Evolutionary conservation across 2,113 vertebrate species (phyloP), one percentile per base, ranked within the genome.

Genomic region (Mormyrus lacerda): DNA sequence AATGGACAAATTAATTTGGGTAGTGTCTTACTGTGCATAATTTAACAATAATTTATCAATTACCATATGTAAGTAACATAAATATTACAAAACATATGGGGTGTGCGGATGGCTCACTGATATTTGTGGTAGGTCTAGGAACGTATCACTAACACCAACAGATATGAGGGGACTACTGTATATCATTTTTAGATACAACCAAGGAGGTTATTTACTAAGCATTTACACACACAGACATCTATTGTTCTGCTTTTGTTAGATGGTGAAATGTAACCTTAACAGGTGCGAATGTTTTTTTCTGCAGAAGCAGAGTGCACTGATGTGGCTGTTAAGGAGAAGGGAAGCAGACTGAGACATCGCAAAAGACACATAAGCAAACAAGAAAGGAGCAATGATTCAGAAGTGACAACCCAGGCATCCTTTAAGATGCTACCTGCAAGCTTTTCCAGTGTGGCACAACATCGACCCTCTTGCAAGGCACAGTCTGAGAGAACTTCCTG

Each of bases 271-370:
- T 53, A 85, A 85, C 79, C 73, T 87, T 11, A 88, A 50, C 87
- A 87, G 89, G 39, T 13, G 9, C 3, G 17, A 39, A 65, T 85
- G 17, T 93, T 83, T 89, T 65, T 92, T 79, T 90, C 91, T 88
- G 73, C 93, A 96, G 95, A 96, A 76, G 47, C 92, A 88, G 95
- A 95, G 48, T 92, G 87, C 87, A 90, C 90, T 85, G 91, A 93
- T 50, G 79, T 90, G 85, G 89, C 92, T 79, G 96, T 97, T 89
- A 92, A 90, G 35, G 93, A 96, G 92, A 92, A 93, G 58, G 93
- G 95, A 91, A 93, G 94, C 92, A 91, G 90, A 91, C 90, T 88
- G 85, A 17, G 91, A 79, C 92, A 90, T 93, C 95, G 94, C 90
- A 96, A 94, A 90, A 91, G 90, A 90, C 93, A 90, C 47, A 76